These are phyloP conservation scores for Nephotettix cincticeps DNA, from an alignment of 1,140 invertebrate species.

Conservation along the genomic window DNA sequence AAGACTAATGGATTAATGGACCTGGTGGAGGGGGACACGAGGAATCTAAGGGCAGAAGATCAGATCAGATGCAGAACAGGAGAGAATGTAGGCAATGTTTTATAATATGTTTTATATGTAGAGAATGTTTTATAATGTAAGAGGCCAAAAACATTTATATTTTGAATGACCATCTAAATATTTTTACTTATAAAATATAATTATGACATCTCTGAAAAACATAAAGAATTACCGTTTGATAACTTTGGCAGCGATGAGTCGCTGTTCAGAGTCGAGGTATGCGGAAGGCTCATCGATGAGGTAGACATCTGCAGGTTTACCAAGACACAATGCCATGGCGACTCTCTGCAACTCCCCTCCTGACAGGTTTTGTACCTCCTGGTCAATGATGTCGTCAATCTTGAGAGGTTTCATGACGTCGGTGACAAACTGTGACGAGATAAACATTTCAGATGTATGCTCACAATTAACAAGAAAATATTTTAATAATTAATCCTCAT, in stretches of 20 bases:
- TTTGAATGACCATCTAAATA: too few relatives aligned
- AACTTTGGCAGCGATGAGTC: conserved; percentile 98
- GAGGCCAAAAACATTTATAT: too few relatives aligned
- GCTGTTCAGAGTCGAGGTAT: conserved; percentile 99
- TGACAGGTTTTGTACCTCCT: conserved; percentile 98
- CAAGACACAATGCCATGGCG: conserved; percentile 92
- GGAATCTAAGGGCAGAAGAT: too few relatives aligned
- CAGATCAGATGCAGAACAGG: too few relatives aligned
- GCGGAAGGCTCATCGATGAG: conserved; percentile 99
- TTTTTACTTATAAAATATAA: too few relatives aligned
- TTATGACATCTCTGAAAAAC: too few relatives aligned
- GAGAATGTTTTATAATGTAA: too few relatives aligned
- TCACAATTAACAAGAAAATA: too few relatives aligned
- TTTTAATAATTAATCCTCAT: not conserved
- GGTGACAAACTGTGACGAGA: conserved; percentile 81
- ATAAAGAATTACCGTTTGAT: conserved; percentile 90
- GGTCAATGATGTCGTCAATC: conserved; percentile 98
- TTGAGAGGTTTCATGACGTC: conserved; percentile 99
- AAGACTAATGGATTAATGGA: too few relatives aligned
- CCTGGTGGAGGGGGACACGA: too few relatives aligned
- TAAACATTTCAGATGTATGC: not conserved
- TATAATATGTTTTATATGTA: too few relatives aligned
- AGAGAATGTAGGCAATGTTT: too few relatives aligned
- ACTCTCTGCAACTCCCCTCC: conserved; percentile 99
- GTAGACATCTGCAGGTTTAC: conserved; percentile 99